Percentiles rank a stretch among this genome's conserved stretches.
These are phyloP conservation scores for Bergia sp. DNA, from an alignment of 92 coral and sea anemone species.

Conservation along the genomic window DNA sequence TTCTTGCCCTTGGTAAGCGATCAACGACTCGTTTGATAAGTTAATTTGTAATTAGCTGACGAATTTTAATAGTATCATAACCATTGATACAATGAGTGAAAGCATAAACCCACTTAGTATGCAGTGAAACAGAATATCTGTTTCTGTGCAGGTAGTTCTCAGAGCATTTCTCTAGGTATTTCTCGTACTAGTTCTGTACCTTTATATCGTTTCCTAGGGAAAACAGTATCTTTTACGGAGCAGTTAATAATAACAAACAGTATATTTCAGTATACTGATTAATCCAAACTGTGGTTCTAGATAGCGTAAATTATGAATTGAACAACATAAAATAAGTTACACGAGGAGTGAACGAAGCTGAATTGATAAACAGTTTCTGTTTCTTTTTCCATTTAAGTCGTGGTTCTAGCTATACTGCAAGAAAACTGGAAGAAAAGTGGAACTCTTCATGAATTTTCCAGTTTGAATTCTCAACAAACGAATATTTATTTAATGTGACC, in stretches of 20 bases:
- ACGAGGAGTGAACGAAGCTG: neutral
- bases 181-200: neutral
- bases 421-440: neutral
- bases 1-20: neutral
- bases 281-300: neutral
- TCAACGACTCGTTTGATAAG: neutral
- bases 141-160: neutral
- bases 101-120: neutral
- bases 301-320: neutral
- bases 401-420: neutral
- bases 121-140: neutral
- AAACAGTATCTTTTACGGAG: neutral
- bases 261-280: neutral
- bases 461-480: neutral
- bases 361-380: neutral
- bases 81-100: neutral
- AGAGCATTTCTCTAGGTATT: neutral
- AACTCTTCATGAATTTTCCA: neutral
- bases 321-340: neutral
- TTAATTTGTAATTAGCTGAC: neutral
- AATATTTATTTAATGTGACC: neutral
- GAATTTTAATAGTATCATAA: neutral
- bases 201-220: neutral
- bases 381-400: neutral
- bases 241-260: neutral